Base-by-base conservation (phyloP, 2,113 vertebrate species). In the Oreotrochilus melanogaster region DNA sequence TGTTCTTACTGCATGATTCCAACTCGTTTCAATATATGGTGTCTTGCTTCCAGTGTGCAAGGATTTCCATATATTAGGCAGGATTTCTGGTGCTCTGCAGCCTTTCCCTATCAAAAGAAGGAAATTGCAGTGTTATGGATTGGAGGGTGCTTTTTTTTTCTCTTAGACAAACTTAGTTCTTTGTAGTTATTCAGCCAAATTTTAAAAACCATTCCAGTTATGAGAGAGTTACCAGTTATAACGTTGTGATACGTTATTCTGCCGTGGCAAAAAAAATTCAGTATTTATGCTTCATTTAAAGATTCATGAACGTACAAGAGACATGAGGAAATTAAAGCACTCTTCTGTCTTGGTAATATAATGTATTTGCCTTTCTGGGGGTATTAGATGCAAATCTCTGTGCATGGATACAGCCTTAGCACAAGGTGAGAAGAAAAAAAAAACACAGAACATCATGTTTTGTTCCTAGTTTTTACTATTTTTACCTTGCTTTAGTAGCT, bases 401-500 rank as follows among this genome's bases (percentile, higher is more conserved):
- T 62, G 37, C 18, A 50, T 65, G 37, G 42, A 70, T 54, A 69
- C 24, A 76, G 31, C 28, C 25, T 48, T 65, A 18, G 3, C 66
- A 31, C 30, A 33, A 80, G 78, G 13, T 25, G 10, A 23, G 37
- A 31, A 30, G 30, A 50, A 37, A 45, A 45, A 51, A 51, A 56
- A 3, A 37, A 58, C 10, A 4, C 21, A 28, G 19, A 73, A 4
- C 42, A 70, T 6, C 13, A 18, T 18, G n/a, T 45, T 84, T 69
- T 64, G 37, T 61, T 75, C 7, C 10, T 28, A 86, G 88, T 84
- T 96, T 97, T 96, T 93, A 82, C 86, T 48, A 1, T 1, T 56
- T 92, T 90, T 95, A 84, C 72, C 67, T 95, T 93, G 88, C 58
- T 73, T 85, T 75, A 95, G 91, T 95, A 88, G 90, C 50, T 97